Percentiles rank a stretch among this genome's conserved stretches.
Conservation (phyloP, 2,888 invertebrate species). For the Polydrusus tereticollis region DNA sequence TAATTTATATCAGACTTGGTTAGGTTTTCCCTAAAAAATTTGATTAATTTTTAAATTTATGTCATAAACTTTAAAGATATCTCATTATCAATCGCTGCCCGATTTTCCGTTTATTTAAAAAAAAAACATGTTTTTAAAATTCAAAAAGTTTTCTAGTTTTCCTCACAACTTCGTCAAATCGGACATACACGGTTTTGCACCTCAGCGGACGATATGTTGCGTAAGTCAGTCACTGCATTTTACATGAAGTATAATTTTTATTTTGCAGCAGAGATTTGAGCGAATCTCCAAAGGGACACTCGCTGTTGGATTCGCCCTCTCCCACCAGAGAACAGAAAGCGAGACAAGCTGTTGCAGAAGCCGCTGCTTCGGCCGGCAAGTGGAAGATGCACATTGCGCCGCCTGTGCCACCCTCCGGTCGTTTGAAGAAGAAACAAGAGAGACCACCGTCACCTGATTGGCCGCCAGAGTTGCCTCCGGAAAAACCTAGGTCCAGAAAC, state of each 20-base stretch:
- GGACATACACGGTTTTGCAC: too few species aligned
- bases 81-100: too few species aligned
- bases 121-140: too few species aligned
- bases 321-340: conserved; percentile 67
- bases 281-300: conserved; percentile 61
- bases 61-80: too few species aligned
- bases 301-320: conserved; percentile 65
- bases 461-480: conserved; percentile 61
- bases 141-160: too few species aligned
- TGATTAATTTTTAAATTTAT: too few species aligned
- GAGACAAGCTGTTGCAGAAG: conserved; percentile 68
- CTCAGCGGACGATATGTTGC: too few species aligned
- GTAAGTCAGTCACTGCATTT: too few species aligned
- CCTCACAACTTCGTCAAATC: too few species aligned
- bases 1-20: too few species aligned
- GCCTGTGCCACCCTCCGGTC: conserved; percentile 68
- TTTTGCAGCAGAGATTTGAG: conserved; percentile 60
- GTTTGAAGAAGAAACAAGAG: conserved; percentile 75
- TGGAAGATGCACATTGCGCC: conserved; percentile 81
- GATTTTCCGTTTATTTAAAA: too few species aligned
- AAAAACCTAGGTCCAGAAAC: conserved; percentile 35
- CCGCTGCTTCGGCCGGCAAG: conserved; percentile 69
- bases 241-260: neutral
- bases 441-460: conserved; percentile 65
- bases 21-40: too few species aligned